Percentiles rank a stretch among this genome's conserved stretches.
These are phyloP conservation scores for Lithophane semibrunnea DNA, from an alignment of 2,888 invertebrate genomes.

Conservation along the genomic window DNA sequence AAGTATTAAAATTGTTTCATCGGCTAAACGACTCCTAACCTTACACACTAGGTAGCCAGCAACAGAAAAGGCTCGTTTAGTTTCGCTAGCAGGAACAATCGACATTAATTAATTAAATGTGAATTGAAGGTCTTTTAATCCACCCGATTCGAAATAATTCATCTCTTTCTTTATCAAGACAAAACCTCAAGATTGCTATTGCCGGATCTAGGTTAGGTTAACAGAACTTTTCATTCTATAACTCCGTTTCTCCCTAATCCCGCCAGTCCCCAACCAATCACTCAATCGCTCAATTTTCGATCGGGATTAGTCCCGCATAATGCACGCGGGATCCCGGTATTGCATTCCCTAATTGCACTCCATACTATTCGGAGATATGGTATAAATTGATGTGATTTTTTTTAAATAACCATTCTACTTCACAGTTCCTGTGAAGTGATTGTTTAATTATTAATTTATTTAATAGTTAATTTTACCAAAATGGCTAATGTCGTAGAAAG, in stretches of 20 bases:
- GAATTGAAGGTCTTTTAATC: background rate
- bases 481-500: slow-evolving; percentile 76
- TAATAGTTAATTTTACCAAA: slow-evolving; percentile 59
- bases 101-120: background rate
- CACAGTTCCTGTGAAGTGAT: slow-evolving; percentile 84
- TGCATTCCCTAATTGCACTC: slow-evolving; percentile 69
- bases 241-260: slow-evolving; percentile 70
- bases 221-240: too few relatives aligned
- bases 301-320: background rate
- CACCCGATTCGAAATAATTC: background rate
- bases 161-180: background rate
- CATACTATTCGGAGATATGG: slow-evolving; percentile 29
- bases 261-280: background rate
- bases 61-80: background rate
- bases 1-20: background rate
- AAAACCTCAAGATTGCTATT: background rate
- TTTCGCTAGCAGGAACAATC: background rate
- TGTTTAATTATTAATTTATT: slow-evolving; percentile 47
- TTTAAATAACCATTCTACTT: slow-evolving; percentile 75
- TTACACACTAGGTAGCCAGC: too few relatives aligned
- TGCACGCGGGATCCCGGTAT: background rate
- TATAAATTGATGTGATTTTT: slow-evolving; percentile 68
- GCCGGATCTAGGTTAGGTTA: background rate
- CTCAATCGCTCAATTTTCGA: background rate
- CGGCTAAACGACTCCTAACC: background rate